A percentile compares a stretch with the other conserved stretches of the same genome.
These are phyloP conservation scores for Drosophila tani DNA, from an alignment of 1,140 invertebrate genomes.

Conservation along the genomic window DNA sequence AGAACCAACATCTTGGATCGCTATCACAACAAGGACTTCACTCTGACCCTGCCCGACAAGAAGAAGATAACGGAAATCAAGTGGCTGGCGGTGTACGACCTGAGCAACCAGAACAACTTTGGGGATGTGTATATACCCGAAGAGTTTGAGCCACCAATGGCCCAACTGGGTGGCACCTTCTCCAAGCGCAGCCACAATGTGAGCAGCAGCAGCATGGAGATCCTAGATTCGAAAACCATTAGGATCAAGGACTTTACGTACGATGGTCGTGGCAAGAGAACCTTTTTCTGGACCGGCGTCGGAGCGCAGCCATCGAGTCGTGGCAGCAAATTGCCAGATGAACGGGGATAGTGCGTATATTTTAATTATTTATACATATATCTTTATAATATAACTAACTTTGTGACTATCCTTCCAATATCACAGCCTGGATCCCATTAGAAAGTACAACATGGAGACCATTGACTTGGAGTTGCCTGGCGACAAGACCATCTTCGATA, in stretches of 20 bases:
- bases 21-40: conserved; percentile 95
- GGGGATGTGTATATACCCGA: conserved; percentile 96
- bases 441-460: conserved; percentile 90
- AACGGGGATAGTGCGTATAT: conserved; percentile 97
- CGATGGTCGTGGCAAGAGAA: conserved; percentile 90
- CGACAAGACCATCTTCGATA: conserved; percentile 92
- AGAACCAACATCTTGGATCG: conserved; percentile 94
- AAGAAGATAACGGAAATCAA: conserved; percentile 95
- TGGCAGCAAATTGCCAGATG: conserved; percentile 94
- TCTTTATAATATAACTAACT: neutral
- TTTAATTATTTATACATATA: too few relatives aligned
- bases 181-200: conserved; percentile 89
- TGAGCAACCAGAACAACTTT: conserved; percentile 93
- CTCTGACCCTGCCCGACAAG: conserved; percentile 92
- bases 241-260: conserved; percentile 91
- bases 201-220: conserved; percentile 90
- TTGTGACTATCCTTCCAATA: neutral
- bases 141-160: conserved; percentile 94
- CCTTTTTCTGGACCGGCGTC: conserved; percentile 95
- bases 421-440: conserved; percentile 89
- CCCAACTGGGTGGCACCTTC: conserved; percentile 90
- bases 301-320: conserved; percentile 93
- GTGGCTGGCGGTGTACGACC: conserved; percentile 96
- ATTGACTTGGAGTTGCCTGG: conserved; percentile 92
- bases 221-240: conserved; percentile 93